phyloP scores from a whole-genome alignment of 2,113 vertebrate species.

The Protomyctophum bolini region DNA sequence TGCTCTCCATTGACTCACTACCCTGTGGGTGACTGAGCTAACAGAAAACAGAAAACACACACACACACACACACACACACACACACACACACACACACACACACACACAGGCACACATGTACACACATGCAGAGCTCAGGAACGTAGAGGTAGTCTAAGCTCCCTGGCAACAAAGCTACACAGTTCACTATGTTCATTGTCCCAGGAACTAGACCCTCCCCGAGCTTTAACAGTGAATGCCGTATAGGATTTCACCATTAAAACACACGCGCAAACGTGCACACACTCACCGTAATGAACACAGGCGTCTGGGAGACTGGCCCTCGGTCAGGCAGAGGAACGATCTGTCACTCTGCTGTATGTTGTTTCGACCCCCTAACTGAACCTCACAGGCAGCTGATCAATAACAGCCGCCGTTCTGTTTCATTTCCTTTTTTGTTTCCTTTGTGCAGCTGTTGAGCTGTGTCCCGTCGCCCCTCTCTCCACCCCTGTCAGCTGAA shows the following conservation, averaged over 20 bases:
- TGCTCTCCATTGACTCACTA: slow-evolving; percentile 58
- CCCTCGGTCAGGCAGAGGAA: slow-evolving; percentile 33
- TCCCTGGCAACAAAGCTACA: slow-evolving; percentile 21
- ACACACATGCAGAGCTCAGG: slow-evolving; percentile 23
- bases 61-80: slow-evolving; percentile 23
- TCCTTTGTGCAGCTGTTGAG: slow-evolving; percentile 66
- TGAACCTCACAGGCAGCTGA: slow-evolving; percentile 40
- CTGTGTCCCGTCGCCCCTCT: slow-evolving; percentile 15
- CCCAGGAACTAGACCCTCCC: not conserved
- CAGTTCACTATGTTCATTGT: slow-evolving; percentile 23
- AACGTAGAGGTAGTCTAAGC: slow-evolving; percentile 53
- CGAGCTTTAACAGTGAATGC: no score
- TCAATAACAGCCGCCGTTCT: slow-evolving; percentile 28
- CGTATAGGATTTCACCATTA: not conserved
- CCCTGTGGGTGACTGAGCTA: slow-evolving; percentile 46
- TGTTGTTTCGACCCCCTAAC: slow-evolving; percentile 4
- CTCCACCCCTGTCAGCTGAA: slow-evolving; percentile 61
- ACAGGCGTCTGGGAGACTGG: slow-evolving; percentile 19
- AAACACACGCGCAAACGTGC: slow-evolving; percentile 13
- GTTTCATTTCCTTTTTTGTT: slow-evolving; percentile 56
- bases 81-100: slow-evolving; percentile 14
- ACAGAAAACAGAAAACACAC: slow-evolving; percentile 45
- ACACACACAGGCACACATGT: no score
- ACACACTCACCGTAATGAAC: slow-evolving; percentile 46
- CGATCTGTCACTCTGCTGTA: slow-evolving; percentile 5